Evolutionary conservation across 2,113 vertebrate genomes (phyloP).

Genomic region (Python bivittatus): DNA sequence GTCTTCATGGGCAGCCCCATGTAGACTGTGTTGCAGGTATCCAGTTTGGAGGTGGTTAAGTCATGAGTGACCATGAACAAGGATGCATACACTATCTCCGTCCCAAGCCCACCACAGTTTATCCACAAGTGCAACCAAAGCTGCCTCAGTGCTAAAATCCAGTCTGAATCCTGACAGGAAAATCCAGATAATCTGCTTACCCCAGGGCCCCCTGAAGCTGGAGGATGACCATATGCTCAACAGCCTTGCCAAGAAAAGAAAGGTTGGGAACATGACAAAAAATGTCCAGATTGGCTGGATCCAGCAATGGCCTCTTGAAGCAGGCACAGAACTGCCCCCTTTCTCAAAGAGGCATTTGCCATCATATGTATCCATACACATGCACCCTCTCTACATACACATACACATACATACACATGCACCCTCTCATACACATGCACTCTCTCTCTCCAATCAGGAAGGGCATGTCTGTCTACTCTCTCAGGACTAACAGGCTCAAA

Average conservation of each 20-base stretch:
- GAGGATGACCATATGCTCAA: not conserved
- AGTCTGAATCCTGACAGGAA: not conserved
- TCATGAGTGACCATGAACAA: not conserved
- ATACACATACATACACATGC: no score
- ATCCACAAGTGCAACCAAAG: not conserved
- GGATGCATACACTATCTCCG: not conserved
- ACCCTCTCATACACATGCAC: no score
- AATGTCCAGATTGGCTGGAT: not conserved
- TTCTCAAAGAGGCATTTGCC: not conserved
- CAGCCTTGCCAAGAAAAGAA: not conserved
- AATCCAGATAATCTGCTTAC: not conserved
- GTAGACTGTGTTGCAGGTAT: not conserved
- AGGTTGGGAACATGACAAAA: not conserved
- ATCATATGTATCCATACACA: not conserved
- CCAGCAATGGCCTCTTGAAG: not conserved
- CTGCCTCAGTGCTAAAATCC: not conserved
- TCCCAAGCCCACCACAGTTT: not conserved
- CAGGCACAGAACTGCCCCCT: not conserved
- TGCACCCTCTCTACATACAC: no score
- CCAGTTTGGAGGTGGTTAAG: not conserved
- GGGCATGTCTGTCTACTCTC: not conserved
- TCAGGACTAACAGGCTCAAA: not conserved
- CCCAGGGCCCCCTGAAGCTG: not conserved
- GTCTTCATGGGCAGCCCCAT: not conserved
- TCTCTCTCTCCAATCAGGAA: not conserved